Percentiles rank a stretch among this genome's conserved stretches.
phyloP scores from a whole-genome alignment of 1,140 invertebrate genomes.

The Papilio xuthus region DNA sequence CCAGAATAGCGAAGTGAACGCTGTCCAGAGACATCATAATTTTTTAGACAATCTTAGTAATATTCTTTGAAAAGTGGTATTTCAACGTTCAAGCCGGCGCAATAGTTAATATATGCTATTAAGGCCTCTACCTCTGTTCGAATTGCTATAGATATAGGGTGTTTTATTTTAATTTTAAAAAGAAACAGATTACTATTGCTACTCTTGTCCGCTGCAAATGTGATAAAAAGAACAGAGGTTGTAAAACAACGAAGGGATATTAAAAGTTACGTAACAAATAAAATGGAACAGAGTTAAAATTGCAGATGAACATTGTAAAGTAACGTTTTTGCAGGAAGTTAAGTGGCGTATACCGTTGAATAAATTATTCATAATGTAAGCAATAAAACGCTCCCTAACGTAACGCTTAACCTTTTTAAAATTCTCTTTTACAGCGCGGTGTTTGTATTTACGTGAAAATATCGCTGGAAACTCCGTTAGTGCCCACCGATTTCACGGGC shows the following conservation, averaged over 20 bases:
- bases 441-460: slow-evolving; percentile 35
- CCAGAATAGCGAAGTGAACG: too few relatives aligned
- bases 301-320: slow-evolving; percentile 14
- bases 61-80: too few relatives aligned
- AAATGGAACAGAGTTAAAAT: slow-evolving; percentile 22
- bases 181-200: too few relatives aligned
- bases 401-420: slow-evolving; percentile 36
- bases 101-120: too few relatives aligned
- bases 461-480: slow-evolving; percentile 1
- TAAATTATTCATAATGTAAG: slow-evolving; percentile 40
- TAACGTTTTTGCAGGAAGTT: slow-evolving; percentile 27
- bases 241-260: neutral
- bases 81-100: too few relatives aligned
- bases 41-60: too few relatives aligned
- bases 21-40: too few relatives aligned
- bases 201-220: neutral
- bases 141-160: too few relatives aligned
- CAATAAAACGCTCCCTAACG: slow-evolving; percentile 36
- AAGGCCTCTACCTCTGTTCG: too few relatives aligned
- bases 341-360: slow-evolving; percentile 32
- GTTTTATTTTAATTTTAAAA: too few relatives aligned
- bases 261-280: slow-evolving; percentile 23
- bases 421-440: slow-evolving; percentile 34
- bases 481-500: slow-evolving; percentile 11
- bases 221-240: neutral